Percentiles rank a stretch among this genome's conserved stretches.
phyloP scores from a whole-genome alignment of 2,113 vertebrate species.

The Promerops cafer region DNA sequence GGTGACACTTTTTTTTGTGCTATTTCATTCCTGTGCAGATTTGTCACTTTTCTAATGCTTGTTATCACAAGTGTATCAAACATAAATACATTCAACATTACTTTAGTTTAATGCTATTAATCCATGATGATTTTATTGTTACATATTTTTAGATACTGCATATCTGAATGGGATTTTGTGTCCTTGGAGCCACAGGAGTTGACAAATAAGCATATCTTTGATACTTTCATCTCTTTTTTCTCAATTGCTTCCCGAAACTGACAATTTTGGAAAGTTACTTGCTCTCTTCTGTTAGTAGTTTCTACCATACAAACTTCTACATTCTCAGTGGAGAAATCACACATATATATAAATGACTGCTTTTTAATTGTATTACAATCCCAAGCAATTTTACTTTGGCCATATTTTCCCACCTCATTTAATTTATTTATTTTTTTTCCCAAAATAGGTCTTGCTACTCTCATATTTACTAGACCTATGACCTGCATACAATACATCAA shows the following conservation, averaged over 20 bases:
- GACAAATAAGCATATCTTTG: background rate
- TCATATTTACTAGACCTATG: background rate
- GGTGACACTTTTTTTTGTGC: background rate
- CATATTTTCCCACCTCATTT: background rate
- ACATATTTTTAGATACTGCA: background rate
- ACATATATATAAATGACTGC: background rate
- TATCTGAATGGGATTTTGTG: background rate
- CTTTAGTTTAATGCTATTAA: background rate
- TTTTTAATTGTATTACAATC: slow-evolving; percentile 9
- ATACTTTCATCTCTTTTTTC: background rate
- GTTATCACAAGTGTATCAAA: background rate
- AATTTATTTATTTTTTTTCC: background rate
- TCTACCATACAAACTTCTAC: background rate
- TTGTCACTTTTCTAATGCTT: background rate
- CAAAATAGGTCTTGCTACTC: background rate
- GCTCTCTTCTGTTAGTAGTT: background rate
- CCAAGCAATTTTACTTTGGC: background rate
- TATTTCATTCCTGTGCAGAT: background rate
- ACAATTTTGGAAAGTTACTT: background rate
- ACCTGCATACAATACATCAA: background rate
- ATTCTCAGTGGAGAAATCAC: background rate
- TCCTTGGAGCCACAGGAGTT: background rate
- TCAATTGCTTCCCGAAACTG: background rate
- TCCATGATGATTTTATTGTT: background rate
- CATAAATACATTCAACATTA: background rate